phyloP scores from a whole-genome alignment of 2,113 vertebrate genomes.

The Fregetta grallaria region DNA sequence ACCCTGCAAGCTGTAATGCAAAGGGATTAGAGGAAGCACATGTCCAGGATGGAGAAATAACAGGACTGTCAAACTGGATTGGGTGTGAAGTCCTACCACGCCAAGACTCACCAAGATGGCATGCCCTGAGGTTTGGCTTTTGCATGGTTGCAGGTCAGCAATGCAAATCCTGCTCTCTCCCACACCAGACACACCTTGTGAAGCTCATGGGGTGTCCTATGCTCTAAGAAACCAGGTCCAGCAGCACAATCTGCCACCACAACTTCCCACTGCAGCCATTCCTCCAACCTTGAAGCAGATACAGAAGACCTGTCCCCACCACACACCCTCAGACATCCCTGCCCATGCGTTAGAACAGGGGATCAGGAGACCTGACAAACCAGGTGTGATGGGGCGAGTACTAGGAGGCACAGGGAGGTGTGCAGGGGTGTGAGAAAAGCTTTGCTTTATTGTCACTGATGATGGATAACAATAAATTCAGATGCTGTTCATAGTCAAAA shows the following conservation, averaged over 20 bases:
- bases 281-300: not conserved
- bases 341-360: not conserved
- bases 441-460: not conserved
- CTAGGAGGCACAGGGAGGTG: not conserved
- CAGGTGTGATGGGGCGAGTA: not conserved
- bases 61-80: not conserved
- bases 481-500: not conserved
- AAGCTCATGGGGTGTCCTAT: not conserved
- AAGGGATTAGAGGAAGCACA: not conserved
- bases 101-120: fast-evolving
- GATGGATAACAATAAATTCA: not conserved
- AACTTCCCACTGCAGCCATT: not conserved
- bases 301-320: not conserved
- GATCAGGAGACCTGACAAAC: not conserved
- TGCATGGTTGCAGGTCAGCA: not conserved
- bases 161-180: not conserved
- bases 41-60: not conserved
- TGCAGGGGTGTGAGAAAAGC: not conserved
- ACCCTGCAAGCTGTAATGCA: not conserved
- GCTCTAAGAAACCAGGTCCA: not conserved
- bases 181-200: not conserved
- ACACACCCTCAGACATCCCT: not conserved
- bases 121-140: not conserved
- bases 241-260: not conserved
- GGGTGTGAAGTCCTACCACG: not conserved